Percentiles rank a stretch among this genome's conserved stretches.
Evolutionary conservation across 2,888 invertebrate species (phyloP).

Genomic region (Lumbricus terrestris): DNA sequence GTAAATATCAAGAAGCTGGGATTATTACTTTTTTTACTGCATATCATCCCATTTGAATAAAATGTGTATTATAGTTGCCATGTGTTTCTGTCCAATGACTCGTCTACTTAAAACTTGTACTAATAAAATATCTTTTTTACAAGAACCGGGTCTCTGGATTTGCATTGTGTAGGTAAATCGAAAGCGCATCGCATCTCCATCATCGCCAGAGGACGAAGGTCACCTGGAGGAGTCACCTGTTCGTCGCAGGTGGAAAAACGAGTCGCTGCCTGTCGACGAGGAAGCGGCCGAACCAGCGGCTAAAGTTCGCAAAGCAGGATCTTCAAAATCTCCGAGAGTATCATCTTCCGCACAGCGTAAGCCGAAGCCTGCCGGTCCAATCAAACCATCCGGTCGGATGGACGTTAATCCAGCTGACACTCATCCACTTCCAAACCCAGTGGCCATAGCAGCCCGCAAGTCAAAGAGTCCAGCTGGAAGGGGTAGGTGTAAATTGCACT

Average conservation of each 20-base stretch:
- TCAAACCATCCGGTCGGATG: background rate
- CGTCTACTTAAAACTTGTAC: too few relatives aligned
- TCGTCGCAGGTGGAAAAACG: background rate
- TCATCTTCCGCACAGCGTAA: background rate
- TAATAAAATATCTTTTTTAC: background rate
- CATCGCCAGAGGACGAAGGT: background rate
- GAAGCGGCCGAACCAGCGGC: background rate
- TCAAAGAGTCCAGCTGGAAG: conserved; percentile 5
- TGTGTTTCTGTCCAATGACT: background rate
- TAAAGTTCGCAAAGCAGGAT: background rate
- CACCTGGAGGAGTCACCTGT: background rate
- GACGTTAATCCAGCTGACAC: background rate
- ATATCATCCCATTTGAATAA: background rate
- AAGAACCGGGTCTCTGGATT: background rate
- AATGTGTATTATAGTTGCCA: background rate
- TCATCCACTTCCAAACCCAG: background rate
- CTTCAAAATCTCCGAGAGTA: background rate
- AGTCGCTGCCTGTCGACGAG: background rate
- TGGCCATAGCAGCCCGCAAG: background rate
- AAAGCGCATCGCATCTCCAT: background rate
- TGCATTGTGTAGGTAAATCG: background rate
- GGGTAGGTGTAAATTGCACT: background rate
- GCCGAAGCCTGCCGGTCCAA: background rate
- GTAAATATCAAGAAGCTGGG: background rate
- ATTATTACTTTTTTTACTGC: background rate